A percentile compares a stretch with the other conserved stretches of the same genome.
Evolutionary conservation across 2,888 invertebrate genomes (phyloP).

Genomic region (Hirtodrosophila cameraria): DNA sequence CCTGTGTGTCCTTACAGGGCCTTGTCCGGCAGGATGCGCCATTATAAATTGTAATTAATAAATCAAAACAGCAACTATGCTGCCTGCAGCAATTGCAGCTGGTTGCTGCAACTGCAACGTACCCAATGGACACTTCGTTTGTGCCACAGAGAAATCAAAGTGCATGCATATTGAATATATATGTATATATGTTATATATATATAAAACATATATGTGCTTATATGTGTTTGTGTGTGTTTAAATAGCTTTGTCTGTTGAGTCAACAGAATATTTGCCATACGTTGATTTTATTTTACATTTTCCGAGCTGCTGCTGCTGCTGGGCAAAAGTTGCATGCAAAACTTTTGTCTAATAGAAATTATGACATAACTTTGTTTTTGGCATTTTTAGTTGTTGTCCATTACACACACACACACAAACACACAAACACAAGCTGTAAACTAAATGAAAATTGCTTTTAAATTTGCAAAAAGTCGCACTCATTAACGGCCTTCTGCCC

Average conservation of each 20-base stretch:
- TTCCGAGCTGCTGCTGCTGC: constrained; percentile 27
- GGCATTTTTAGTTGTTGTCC: constrained; percentile 50
- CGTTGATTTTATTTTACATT: constrained; percentile 54
- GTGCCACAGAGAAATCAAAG: constrained; percentile 16
- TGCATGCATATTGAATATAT: not conserved
- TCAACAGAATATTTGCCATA: constrained; percentile 48
- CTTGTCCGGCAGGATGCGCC: constrained; percentile 33
- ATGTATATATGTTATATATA: not conserved
- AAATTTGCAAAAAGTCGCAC: constrained; percentile 52
- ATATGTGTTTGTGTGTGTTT: constrained; percentile 7
- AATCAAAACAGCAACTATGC: constrained; percentile 68
- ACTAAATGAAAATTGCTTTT: constrained; percentile 64
- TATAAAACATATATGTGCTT: not conserved
- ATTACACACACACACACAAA: constrained; percentile 12
- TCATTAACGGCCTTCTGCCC: constrained; percentile 52
- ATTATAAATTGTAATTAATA: constrained; percentile 76
- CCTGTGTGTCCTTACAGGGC: constrained; percentile 7
- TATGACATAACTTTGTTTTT: constrained; percentile 69
- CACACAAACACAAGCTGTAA: constrained; percentile 4
- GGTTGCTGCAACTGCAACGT: constrained; percentile 31
- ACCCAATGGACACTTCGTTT: constrained; percentile 15
- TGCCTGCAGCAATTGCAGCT: constrained; percentile 28
- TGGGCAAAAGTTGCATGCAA: constrained; percentile 42
- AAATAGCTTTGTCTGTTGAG: constrained; percentile 21
- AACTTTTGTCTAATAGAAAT: constrained; percentile 64